Conservation (phyloP, 2,113 vertebrate genomes). For the Planiliza haematocheilus region DNA sequence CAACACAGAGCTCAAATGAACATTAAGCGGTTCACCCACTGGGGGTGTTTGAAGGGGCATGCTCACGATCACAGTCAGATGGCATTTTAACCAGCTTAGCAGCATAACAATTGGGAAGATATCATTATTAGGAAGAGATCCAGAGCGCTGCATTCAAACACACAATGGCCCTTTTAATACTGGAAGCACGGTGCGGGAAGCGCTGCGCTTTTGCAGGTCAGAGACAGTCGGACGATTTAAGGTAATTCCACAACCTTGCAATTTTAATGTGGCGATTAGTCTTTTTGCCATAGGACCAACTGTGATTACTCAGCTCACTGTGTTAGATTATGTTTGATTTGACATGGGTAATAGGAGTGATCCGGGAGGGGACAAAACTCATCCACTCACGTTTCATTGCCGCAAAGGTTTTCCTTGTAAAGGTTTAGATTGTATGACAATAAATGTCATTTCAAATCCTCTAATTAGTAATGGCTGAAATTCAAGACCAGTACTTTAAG, state of each 20-base stretch:
- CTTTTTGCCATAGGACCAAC: conserved; percentile 40
- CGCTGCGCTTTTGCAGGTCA: conserved; percentile 42
- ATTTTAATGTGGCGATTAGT: conserved; percentile 39
- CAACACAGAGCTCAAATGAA: conserved; percentile 62
- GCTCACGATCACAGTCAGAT: conserved; percentile 67
- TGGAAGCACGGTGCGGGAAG: conserved; percentile 11
- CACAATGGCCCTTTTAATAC: conserved; percentile 36
- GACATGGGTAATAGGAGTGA: conserved; percentile 54
- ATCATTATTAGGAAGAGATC: conserved; percentile 57
- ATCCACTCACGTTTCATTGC: conserved; percentile 64
- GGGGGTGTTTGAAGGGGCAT: conserved; percentile 63
- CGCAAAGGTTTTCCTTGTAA: conserved; percentile 53
- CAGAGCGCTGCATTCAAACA: conserved; percentile 43
- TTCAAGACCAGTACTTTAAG: conserved; percentile 20
- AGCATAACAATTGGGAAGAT: conserved; percentile 50
- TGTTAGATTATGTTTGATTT: conserved; percentile 63
- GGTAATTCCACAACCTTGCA: conserved; percentile 41
- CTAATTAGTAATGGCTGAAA: conserved; percentile 55
- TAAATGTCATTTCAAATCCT: conserved; percentile 65
- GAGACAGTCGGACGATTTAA: conserved; percentile 18
- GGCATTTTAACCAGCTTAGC: conserved; percentile 73
- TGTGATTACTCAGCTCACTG: conserved; percentile 41
- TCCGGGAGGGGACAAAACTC: conserved; percentile 55
- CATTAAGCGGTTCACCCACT: conserved; percentile 61
- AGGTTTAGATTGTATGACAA: conserved; percentile 42